Percentiles rank a stretch among this genome's conserved stretches.
Evolutionary conservation across 2,113 vertebrate species (phyloP).

Genomic region (Hypomesus transpacificus): DNA sequence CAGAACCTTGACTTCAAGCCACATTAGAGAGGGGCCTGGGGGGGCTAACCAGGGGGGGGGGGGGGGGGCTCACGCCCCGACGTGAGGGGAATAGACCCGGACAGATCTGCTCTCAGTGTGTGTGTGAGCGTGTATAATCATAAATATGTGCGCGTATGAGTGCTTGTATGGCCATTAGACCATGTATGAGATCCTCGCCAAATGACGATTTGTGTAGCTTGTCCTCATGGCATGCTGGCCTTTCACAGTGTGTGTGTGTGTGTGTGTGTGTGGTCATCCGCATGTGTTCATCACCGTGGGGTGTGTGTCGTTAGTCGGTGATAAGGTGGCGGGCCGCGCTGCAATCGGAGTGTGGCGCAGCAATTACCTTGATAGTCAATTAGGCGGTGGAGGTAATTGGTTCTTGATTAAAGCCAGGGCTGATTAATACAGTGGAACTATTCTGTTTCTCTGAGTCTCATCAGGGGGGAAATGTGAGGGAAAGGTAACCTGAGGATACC

Average conservation of each 20-base stretch:
- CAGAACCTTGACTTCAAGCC: slow-evolving; percentile 24
- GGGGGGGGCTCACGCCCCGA: slow-evolving; percentile 9
- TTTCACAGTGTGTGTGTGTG: slow-evolving; percentile 5
- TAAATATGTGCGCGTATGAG: too few relatives aligned
- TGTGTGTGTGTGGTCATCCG: not conserved
- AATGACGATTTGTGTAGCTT: too few relatives aligned
- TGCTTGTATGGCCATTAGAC: too few relatives aligned
- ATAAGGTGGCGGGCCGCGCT: slow-evolving; percentile 22
- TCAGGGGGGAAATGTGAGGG: not conserved
- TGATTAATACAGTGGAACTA: slow-evolving; percentile 34
- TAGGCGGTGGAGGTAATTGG: slow-evolving; percentile 43
- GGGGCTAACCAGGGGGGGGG: slow-evolving; percentile 18
- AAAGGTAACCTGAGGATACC: not conserved
- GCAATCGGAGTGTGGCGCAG: slow-evolving; percentile 16
- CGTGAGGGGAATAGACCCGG: slow-evolving; percentile 37
- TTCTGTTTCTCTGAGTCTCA: not conserved
- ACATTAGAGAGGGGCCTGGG: not conserved
- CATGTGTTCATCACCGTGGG: not conserved
- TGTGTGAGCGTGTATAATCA: not conserved
- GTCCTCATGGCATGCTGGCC: not conserved
- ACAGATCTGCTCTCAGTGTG: slow-evolving; percentile 25
- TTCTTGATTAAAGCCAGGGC: slow-evolving; percentile 41
- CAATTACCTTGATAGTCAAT: slow-evolving; percentile 43
- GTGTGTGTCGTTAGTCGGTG: not conserved
- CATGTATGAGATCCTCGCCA: too few relatives aligned